Percentiles rank a stretch among this genome's conserved stretches.
Evolutionary conservation across 2,113 vertebrate species (phyloP).

Genomic region (Alethe diademata): DNA sequence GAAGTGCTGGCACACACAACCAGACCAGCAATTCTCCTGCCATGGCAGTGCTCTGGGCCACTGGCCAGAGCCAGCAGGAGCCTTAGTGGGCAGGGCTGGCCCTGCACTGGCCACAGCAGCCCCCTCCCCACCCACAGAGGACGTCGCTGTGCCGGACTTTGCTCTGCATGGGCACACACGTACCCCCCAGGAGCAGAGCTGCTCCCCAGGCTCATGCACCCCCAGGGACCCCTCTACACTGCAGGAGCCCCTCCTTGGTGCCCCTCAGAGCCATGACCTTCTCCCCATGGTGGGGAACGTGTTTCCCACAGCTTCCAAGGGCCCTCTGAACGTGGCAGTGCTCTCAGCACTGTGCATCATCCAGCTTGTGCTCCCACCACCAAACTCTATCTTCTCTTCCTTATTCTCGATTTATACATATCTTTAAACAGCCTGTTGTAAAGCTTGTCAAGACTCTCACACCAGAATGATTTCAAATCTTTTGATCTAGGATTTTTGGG

Average conservation of each 20-base stretch:
- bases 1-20: rapidly evolving
- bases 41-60: rapidly evolving
- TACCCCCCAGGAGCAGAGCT: not conserved
- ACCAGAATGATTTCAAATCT: not conserved
- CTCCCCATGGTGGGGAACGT: rapidly evolving
- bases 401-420: not conserved
- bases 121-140: not conserved
- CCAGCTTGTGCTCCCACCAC: not conserved
- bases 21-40: not conserved
- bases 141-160: rapidly evolving
- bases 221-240: not conserved
- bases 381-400: not conserved
- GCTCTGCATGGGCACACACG: rapidly evolving
- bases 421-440: not conserved
- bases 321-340: not conserved
- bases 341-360: not conserved
- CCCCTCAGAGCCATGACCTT: rapidly evolving
- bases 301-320: not conserved
- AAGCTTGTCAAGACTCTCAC: not conserved
- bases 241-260: not conserved
- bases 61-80: not conserved
- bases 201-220: not conserved
- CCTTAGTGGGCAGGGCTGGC: not conserved
- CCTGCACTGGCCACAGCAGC: rapidly evolving
- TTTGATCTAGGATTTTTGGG: not conserved